These are phyloP conservation scores for Amblyjoppa proteus DNA, from an alignment of 2,888 invertebrate species.

Conservation along the genomic window DNA sequence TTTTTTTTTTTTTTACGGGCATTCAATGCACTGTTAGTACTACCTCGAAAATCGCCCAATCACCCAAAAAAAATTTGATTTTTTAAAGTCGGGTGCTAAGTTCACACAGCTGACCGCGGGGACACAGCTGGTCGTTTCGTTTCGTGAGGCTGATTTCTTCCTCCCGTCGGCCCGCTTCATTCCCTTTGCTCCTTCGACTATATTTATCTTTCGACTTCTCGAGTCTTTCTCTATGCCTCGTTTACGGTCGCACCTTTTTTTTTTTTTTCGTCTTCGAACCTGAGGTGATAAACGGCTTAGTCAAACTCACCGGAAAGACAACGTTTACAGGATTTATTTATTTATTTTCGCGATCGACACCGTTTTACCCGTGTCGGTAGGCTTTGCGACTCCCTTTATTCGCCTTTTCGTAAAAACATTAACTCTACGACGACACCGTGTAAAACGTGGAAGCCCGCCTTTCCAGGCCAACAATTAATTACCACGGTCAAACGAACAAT, in stretches of 20 bases:
- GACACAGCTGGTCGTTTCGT: constrained; percentile 39
- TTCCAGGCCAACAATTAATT: constrained; percentile 73
- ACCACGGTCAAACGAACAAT: constrained; percentile 66
- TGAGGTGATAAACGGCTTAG: not conserved
- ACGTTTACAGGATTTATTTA: not conserved
- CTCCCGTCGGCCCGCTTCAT: not conserved
- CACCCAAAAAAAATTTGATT: too few species aligned
- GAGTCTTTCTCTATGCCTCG: not conserved
- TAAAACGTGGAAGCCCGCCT: constrained; percentile 38
- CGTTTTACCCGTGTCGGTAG: not conserved
- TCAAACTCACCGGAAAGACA: not conserved
- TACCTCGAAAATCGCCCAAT: too few species aligned
- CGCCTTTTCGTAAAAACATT: constrained; percentile 48
- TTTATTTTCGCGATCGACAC: not conserved
- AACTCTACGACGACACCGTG: not conserved
- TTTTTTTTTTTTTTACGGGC: too few species aligned
- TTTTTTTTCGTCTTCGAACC: not conserved
- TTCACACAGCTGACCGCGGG: too few species aligned
- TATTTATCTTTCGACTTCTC: constrained; percentile 1
- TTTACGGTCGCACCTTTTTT: not conserved
- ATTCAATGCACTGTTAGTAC: too few species aligned
- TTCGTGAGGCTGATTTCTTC: constrained; percentile 1
- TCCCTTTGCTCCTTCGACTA: constrained; percentile 12
- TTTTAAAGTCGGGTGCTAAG: too few species aligned
- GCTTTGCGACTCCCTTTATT: constrained; percentile 1